phyloP scores from a whole-genome alignment of 2,797 vertebrate species.

The Danio aesculapii region DNA sequence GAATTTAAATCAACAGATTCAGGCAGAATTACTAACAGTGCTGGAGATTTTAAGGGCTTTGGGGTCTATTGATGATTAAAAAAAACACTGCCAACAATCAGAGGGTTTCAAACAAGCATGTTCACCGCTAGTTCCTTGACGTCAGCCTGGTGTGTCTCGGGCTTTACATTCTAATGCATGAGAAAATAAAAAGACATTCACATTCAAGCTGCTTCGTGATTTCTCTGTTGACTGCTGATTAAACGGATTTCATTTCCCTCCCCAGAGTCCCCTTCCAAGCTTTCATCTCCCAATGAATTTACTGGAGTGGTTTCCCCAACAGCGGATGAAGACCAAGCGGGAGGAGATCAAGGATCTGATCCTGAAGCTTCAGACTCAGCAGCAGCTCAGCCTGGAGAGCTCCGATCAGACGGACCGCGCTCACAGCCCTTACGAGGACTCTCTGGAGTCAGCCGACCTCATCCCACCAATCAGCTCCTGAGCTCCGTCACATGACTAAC shows the following conservation, averaged over 20 bases:
- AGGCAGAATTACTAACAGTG: no score
- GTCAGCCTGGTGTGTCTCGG: no score
- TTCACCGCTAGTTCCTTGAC: no score
- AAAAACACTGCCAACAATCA: no score
- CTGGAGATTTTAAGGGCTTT: no score
- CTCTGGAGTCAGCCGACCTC: constrained; percentile 72
- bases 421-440: constrained; percentile 73
- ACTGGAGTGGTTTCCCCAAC: constrained; percentile 93
- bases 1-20: no score
- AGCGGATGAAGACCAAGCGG: constrained; percentile 96
- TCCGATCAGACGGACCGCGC: constrained; percentile 14
- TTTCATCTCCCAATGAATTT: constrained; percentile 94
- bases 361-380: constrained; percentile 86
- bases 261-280: constrained; percentile 89
- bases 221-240: no score
- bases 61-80: no score
- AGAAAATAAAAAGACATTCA: no score
- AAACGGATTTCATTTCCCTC: not conserved
- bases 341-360: constrained; percentile 94
- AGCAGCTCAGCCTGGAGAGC: constrained; percentile 79
- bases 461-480: constrained; percentile 76
- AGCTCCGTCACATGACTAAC: constrained; percentile 64
- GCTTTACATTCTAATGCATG: no score
- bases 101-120: no score
- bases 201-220: no score